These are phyloP conservation scores for human DNA, from an alignment of 2,113 vertebrate species.

Conservation along the genomic window GRCh38 chr7:53481501-53482000, in stretches of 20 bases:
- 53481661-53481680: fast-evolving
- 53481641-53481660: background rate
- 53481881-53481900: background rate
- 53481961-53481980: background rate
- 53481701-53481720: background rate
- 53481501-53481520: background rate
- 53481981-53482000: background rate
- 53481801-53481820: background rate
- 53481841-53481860: background rate
- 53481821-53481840: background rate
- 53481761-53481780: background rate
- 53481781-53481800: background rate
- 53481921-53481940: background rate
- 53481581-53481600: no score
- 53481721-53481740: background rate
- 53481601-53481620: background rate
- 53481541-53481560: background rate
- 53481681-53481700: background rate
- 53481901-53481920: fast-evolving
- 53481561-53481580: background rate
- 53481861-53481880: background rate
- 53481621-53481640: background rate
- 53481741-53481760: background rate
- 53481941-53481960: background rate
- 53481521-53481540: background rate